Evolutionary conservation across 1,140 invertebrate genomes (phyloP), one percentile per base, ranked within the genome.

Genomic region (Temnothorax longispinosus): DNA sequence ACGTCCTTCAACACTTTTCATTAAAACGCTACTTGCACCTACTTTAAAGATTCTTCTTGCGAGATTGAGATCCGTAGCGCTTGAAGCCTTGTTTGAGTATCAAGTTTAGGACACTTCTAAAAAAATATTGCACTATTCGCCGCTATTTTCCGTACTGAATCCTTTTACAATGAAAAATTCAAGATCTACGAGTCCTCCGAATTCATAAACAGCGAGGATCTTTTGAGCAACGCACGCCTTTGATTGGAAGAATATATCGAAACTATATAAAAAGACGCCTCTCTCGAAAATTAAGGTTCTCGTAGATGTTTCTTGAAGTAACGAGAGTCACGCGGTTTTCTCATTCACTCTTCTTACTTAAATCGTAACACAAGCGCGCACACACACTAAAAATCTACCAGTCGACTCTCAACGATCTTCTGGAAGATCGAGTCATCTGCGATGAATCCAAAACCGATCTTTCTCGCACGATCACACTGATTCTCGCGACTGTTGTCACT

Each of bases 161-260:
- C 27, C 44, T 27, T 27, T 50, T 13, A n/a, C n/a, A 8, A 32
- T 41, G 62, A n/a, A 35, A 82, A n/a, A 75, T 75, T 75, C 54
- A 47, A n/a, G 11, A 84, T 84, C 32, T 62, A 50, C n/a, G 11
- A 84, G 44, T 8, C 18, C 13, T 35, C n/a, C 38, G 8, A 56
- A 77, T 64, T 44, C 41, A 32, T 74, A n/a, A 56, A 74, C 52
- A 84, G 41, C 52, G 27, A 74, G 54, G 41, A 74, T 74, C 13
- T 62, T 71, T 84, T 84, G 80, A 84, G 80, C 80, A 84, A 84
- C 80, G 41, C 52, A 72, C 54, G 21, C 52, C 69, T 84, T 84
- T 50, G 54, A 84, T 84, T 84, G 80, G 80, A 84, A 84, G 80
- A 84, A 74, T 84, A 74, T 84, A 84, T 74, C 41, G 69, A 84